These are phyloP conservation scores for Microplitis mediator DNA, from an alignment of 1,140 invertebrate genomes.

Conservation along the genomic window DNA sequence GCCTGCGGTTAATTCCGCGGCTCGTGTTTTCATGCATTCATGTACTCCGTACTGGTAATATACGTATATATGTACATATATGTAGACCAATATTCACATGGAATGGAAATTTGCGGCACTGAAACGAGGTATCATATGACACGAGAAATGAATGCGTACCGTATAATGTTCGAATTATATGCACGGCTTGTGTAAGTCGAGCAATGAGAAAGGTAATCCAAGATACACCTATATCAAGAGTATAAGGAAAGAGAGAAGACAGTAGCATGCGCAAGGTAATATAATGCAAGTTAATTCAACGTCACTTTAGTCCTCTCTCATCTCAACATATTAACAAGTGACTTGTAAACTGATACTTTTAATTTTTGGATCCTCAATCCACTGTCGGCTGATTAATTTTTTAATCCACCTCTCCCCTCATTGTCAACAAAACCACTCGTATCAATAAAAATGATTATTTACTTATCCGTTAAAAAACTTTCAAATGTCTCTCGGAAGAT, in stretches of 20 bases:
- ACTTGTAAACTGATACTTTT: not conserved
- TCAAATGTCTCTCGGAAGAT: no score
- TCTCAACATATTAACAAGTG: no score
- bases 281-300: not conserved
- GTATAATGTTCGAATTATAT: slow-evolving; percentile 27
- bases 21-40: not conserved
- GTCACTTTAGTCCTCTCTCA: not conserved
- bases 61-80: no score
- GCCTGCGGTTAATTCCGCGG: not conserved
- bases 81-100: not conserved
- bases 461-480: no score
- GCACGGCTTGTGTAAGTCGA: slow-evolving; percentile 11
- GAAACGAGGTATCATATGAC: not conserved
- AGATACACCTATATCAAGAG: not conserved
- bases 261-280: not conserved
- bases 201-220: slow-evolving; percentile 8
- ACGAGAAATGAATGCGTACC: not conserved
- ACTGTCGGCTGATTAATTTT: no score
- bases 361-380: no score
- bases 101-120: slow-evolving; percentile 5
- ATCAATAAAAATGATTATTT: no score
- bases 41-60: no score
- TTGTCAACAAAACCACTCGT: no score
- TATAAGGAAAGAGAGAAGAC: not conserved
- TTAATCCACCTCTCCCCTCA: no score